These are phyloP conservation scores for Pongo pygmaeus DNA, from an alignment of 2,113 vertebrate genomes.

Conservation along the genomic window DNA sequence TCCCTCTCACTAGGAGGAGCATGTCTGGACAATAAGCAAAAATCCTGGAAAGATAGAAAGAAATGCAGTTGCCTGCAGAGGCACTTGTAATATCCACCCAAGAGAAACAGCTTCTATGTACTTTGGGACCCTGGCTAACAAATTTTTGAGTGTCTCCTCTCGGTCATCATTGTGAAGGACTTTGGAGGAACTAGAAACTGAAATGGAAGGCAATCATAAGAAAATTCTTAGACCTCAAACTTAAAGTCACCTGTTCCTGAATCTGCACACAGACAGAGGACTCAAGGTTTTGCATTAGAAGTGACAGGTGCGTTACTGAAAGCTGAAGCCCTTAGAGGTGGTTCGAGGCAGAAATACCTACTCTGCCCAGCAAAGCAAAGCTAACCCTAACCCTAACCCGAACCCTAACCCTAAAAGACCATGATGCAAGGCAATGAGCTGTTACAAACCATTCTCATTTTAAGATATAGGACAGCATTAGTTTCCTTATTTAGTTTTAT, in stretches of 20 bases:
- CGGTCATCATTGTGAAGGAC: background rate
- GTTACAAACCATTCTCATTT: background rate
- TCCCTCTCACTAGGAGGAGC: background rate
- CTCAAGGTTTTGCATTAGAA: background rate
- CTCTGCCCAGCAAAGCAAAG: too few relatives aligned
- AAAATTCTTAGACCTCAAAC: background rate
- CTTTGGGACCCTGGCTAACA: too few relatives aligned
- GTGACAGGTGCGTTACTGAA: background rate
- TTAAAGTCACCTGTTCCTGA: fast-evolving
- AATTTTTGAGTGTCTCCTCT: background rate
- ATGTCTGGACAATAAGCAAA: background rate
- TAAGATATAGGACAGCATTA: too few relatives aligned
- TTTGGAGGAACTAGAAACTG: too few relatives aligned
- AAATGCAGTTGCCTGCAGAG: background rate
- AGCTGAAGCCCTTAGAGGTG: background rate
- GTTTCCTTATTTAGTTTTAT: too few relatives aligned
- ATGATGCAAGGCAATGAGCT: fast-evolving
- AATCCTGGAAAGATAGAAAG: background rate
- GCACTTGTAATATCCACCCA: fast-evolving
- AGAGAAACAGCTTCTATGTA: background rate
- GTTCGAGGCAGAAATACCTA: background rate
- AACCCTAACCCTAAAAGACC: background rate
- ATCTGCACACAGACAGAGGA: background rate
- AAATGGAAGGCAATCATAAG: too few relatives aligned
- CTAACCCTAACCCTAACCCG: too few relatives aligned